Conservation (phyloP, 2,797 vertebrate species). For the Scyliorhinus canicula region DNA sequence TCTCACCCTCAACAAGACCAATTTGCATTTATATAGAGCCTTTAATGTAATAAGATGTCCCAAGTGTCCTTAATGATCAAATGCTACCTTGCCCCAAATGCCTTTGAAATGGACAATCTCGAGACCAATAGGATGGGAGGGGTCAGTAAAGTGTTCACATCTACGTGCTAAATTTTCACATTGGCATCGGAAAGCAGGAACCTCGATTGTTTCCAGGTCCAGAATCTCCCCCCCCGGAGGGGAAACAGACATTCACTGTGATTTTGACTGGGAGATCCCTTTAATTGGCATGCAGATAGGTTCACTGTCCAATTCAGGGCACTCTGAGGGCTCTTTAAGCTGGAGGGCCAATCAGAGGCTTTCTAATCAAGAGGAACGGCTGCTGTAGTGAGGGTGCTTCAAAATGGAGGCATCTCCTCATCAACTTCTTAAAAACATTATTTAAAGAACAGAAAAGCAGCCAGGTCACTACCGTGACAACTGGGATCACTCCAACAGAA, state of each 20-base stretch:
- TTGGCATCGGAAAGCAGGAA: neutral
- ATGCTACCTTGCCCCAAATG: neutral
- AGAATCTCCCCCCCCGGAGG: neutral
- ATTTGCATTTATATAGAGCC: neutral
- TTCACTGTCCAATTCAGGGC: neutral
- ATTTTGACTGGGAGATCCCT: neutral
- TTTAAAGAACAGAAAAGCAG: neutral
- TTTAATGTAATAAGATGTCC: neutral
- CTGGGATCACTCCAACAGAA: no score
- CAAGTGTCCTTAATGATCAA: neutral
- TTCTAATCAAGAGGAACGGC: neutral
- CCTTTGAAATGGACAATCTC: neutral
- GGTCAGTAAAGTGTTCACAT: neutral
- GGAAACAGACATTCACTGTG: neutral
- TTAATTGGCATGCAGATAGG: neutral
- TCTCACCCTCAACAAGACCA: neutral
- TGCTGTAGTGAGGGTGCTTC: neutral
- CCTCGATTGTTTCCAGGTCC: neutral
- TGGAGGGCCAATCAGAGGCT: neutral
- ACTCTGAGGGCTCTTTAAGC: neutral
- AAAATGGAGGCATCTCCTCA: no score
- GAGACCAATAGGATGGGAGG: neutral
- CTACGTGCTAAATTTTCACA: neutral
- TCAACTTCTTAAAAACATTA: no score
- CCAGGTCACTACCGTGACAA: no score